Evolutionary conservation across 2,113 vertebrate species (phyloP), one percentile per base, ranked within the genome.

Genomic region (Platysteira castanea): DNA sequence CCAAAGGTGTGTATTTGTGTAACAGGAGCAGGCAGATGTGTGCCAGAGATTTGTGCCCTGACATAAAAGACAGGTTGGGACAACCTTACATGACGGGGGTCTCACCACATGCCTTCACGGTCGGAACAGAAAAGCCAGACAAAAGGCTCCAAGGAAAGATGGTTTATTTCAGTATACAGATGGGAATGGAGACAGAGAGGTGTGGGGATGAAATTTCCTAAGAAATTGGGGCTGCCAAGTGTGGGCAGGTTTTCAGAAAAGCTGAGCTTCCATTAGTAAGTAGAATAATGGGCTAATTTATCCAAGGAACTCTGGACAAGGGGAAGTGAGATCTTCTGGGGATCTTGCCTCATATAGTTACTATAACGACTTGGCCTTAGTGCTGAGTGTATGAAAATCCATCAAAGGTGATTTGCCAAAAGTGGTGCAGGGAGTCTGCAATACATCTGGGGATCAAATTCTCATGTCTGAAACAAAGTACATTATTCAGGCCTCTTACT

Each of bases 321-420:
- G 61, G 64, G 56, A 93, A 94, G 81, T 61, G 68, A 90, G 60
- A 52, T 89, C 41, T 96, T 91, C 59, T 90, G 85, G 88, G 89
- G 92, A 87, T 93, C 85, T 86, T 84, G 92, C 92, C 73, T 95
- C 78, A 75, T 81, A 81, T 35, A 92, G 76, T 88, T 77, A 75
- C 22, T 53, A 17, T 64, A 96, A 84, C 0, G 0, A 46, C 84
- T 63, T 74, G 56, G 52, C 33, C 87, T 93, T 83, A 50, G 31
- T 52, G 59, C 85, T 2, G 33, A 88, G 54, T 31, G 14, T 85
- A 64, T 81, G 76, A 90, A 90, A 96, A 96, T 95, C 83, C 65
- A 86, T 81, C 79, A 84, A 86, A 75, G 87, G 76, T 71, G 64
- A 79, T 67, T 90, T 82, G 74, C 81, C 74, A 79, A 82, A 85